Conservation (phyloP, 2,888 invertebrate species). For the Corythucha ciliata region DNA sequence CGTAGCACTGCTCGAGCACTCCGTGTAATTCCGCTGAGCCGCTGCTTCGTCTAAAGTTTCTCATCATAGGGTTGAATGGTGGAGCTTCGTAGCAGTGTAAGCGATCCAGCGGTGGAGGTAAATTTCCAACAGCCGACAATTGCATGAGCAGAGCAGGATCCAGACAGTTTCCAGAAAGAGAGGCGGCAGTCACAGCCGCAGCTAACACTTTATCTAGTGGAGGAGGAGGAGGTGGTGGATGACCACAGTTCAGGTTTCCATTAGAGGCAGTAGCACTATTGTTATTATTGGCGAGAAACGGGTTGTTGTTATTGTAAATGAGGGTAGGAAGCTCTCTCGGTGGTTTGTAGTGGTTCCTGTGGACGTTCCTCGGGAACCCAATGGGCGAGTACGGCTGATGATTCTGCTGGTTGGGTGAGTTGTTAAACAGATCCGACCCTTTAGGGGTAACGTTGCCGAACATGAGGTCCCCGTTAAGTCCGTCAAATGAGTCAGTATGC, state of each 20-base stretch:
- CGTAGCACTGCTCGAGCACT: conserved; percentile 66
- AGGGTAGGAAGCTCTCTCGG: no score
- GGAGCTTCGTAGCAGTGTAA: background rate
- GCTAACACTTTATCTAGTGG: background rate
- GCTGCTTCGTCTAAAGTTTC: conserved; percentile 41
- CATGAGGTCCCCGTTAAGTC: conserved; percentile 19
- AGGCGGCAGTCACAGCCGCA: no score
- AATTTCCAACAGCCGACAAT: conserved; percentile 13
- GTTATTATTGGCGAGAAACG: conserved; percentile 32
- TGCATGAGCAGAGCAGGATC: conserved; percentile 14
- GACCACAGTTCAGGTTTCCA: conserved; percentile 10
- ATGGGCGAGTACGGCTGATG: conserved; percentile 20
- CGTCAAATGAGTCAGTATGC: conserved; percentile 11
- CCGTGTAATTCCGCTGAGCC: conserved; percentile 57
- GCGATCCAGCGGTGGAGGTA: no score
- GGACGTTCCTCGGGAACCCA: conserved; percentile 31
- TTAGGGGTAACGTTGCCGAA: conserved; percentile 10
- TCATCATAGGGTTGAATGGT: background rate
- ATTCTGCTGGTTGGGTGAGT: conserved; percentile 17
- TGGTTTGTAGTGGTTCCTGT: conserved; percentile 24
- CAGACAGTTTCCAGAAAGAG: background rate
- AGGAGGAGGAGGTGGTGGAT: conserved; percentile 18
- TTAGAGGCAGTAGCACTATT: conserved; percentile 24
- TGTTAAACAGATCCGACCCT: conserved; percentile 15
- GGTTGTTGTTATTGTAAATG: no score